Evolutionary conservation across 2,888 invertebrate genomes (phyloP).

Genomic region (Hyppa rectilinea): DNA sequence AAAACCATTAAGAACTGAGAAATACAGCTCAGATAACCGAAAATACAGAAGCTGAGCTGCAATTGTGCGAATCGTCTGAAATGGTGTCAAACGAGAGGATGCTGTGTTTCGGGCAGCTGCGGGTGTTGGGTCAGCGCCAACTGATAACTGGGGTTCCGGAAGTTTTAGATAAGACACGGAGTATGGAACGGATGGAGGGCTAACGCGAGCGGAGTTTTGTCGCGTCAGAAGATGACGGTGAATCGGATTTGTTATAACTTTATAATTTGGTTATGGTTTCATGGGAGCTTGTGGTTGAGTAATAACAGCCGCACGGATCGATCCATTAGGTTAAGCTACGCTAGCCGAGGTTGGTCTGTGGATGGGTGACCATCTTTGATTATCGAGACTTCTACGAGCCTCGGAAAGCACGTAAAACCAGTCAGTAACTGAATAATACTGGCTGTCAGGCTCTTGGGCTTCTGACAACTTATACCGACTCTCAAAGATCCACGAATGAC

Average conservation of each 20-base stretch:
- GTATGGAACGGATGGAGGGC: background rate
- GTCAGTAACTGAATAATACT: too few species aligned
- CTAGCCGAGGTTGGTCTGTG: too few species aligned
- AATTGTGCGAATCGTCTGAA: slow-evolving; percentile 35
- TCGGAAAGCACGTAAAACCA: too few species aligned
- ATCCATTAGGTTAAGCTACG: too few species aligned
- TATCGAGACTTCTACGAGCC: too few species aligned
- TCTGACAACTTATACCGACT: too few species aligned
- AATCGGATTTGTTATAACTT: background rate
- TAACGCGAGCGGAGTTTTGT: background rate
- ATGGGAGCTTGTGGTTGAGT: too few species aligned
- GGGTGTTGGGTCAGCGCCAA: slow-evolving; percentile 58
- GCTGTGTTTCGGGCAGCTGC: slow-evolving; percentile 54
- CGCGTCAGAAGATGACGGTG: background rate
- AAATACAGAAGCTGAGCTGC: slow-evolving; percentile 22
- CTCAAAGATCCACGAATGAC: too few species aligned
- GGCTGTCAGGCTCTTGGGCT: too few species aligned
- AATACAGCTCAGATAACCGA: slow-evolving; percentile 22
- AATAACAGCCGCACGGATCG: too few species aligned
- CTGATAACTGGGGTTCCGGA: slow-evolving; percentile 57
- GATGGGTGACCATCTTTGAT: too few species aligned
- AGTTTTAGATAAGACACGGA: slow-evolving; percentile 47
- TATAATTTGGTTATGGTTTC: background rate
- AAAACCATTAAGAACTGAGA: background rate
- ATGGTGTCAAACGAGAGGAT: slow-evolving; percentile 51